Conservation (phyloP, 2,797 vertebrate species). For the Lagorchestes hirsutus region DNA sequence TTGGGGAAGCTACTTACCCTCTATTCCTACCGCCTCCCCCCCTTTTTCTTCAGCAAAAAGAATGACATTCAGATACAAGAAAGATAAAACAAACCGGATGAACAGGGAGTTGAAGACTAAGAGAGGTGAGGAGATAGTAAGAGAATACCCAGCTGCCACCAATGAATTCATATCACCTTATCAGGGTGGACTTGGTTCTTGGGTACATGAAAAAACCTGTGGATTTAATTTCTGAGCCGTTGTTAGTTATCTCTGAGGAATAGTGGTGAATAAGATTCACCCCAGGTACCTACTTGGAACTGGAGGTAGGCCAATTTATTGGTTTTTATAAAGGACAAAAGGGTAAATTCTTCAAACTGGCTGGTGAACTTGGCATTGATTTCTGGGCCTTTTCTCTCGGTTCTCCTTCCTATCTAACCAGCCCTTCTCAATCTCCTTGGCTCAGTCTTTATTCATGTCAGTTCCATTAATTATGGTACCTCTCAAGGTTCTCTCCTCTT, state of each 20-base stretch:
- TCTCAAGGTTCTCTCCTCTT: background rate
- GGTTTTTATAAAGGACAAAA: background rate
- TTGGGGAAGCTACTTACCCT: background rate
- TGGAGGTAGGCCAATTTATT: background rate
- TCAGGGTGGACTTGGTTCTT: background rate
- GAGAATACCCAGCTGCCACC: background rate
- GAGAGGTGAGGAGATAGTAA: background rate
- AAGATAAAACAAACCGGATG: background rate
- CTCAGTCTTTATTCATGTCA: background rate
- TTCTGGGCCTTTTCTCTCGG: background rate
- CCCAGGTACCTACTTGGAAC: background rate
- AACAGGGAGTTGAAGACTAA: background rate
- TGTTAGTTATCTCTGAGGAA: background rate
- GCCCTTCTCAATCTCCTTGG: background rate
- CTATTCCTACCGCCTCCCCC: too few species aligned
- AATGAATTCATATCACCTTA: background rate
- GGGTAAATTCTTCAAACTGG: background rate
- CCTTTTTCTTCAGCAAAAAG: background rate
- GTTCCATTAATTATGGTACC: background rate
- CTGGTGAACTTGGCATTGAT: background rate
- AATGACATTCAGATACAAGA: background rate
- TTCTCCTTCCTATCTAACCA: background rate
- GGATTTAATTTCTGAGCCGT: background rate
- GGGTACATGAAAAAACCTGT: background rate
- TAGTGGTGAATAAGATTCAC: background rate